phyloP scores from a whole-genome alignment of 2,113 vertebrate genomes.

The Dunckerocampus dactyliophorus region DNA sequence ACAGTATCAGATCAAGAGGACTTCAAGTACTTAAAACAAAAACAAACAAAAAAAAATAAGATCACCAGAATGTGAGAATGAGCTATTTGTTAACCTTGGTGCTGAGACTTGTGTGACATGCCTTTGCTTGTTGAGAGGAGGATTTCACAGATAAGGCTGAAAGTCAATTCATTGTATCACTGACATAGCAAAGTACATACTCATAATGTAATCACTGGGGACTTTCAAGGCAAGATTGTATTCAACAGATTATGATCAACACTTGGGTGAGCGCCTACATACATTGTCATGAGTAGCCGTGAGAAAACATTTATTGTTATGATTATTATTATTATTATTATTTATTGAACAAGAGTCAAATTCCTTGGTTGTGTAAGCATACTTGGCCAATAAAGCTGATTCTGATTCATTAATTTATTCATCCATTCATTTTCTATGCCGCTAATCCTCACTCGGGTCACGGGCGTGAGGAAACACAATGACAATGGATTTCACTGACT shows the following conservation, averaged over 20 bases:
- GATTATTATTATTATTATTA: too few species aligned
- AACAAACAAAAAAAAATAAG: slow-evolving; percentile 27
- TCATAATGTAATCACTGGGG: background rate
- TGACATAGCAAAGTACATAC: background rate
- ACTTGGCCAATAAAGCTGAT: too few species aligned
- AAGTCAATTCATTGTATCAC: slow-evolving; percentile 10
- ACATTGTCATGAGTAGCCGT: slow-evolving; percentile 15
- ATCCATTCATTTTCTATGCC: too few species aligned
- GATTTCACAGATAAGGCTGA: slow-evolving; percentile 30
- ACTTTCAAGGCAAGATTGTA: slow-evolving; percentile 6
- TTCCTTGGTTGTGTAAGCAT: too few species aligned
- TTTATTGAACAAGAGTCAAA: too few species aligned
- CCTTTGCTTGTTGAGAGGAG: slow-evolving; percentile 20
- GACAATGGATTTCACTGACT: too few species aligned
- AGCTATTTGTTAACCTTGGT: slow-evolving; percentile 34
- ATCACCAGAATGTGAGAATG: slow-evolving; percentile 46
- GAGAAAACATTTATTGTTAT: too few species aligned
- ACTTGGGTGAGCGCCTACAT: slow-evolving; percentile 11
- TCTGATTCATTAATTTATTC: too few species aligned
- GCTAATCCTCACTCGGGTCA: too few species aligned
- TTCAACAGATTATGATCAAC: slow-evolving; percentile 23
- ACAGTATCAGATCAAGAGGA: slow-evolving; percentile 27
- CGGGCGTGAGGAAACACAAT: too few species aligned
- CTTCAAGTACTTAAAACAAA: background rate
- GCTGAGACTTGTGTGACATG: slow-evolving; percentile 13